Base-by-base conservation (phyloP, 2,888 invertebrate species). In the Furcula furcula region DNA sequence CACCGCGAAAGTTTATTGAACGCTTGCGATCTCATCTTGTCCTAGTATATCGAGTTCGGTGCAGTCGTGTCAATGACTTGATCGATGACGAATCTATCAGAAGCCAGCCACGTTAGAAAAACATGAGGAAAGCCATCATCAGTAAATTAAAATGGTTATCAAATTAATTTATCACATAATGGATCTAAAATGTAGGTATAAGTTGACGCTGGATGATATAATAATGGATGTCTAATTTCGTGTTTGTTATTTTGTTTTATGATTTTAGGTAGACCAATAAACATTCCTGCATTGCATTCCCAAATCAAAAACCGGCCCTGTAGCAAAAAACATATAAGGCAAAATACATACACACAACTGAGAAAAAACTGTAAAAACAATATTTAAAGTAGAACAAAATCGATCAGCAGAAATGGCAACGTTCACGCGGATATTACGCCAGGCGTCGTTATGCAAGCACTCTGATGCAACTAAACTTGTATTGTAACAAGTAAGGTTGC, bases 61-160 rank as follows among this genome's bases (percentile, higher is more conserved):
- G 83, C 82, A 84, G 66, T 64, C 63, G 74, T 84, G 84, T 85
- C 86, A 85, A 78, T 85, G 86, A 86, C 86, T 79, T 76, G 76
- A 76, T 67, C 70, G 78, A 81, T 80, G 82, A 82, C 82, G 81
- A 83, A 82, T 82, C 40, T 30, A 34, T 40, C 69, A 48, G 51
- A 42, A 20, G 14, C 21, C 14, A 23, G 15, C 47, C 34, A 51
- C 27, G 40, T 30, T 29, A 45, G 41, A 43, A 59, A 61, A 45
- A 46, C 29, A 49, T 23, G 23, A 52, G 41, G 40, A 52, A 50
- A 53, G 37, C 34, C 46, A 50, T 45, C 46, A 44, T 39, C 33
- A 43, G 31, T 34, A 39, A 41, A 44, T 46, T 46, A 44, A 46
- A 52, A 44, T 40, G 21, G 31, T 36, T 29, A 43, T 36, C 22